These are phyloP conservation scores for Helarctos malayanus DNA, from an alignment of 2,797 vertebrate genomes.

Conservation along the genomic window DNA sequence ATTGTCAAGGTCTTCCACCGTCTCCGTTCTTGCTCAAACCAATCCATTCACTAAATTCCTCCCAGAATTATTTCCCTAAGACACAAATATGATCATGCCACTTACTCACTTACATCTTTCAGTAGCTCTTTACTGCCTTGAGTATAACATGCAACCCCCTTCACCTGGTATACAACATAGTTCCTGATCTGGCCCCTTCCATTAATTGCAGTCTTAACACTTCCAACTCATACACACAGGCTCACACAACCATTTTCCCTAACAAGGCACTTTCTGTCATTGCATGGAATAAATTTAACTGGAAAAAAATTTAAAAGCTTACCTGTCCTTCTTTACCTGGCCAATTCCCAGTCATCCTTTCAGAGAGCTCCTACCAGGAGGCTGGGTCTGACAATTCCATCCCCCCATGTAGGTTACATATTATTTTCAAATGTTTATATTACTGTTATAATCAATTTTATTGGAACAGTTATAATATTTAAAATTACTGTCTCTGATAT, in stretches of 20 bases:
- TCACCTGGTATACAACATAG: neutral
- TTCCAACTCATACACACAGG: neutral
- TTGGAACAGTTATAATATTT: neutral
- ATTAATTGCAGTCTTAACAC: neutral
- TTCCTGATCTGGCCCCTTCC: neutral
- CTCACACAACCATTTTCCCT: neutral
- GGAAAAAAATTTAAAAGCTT: neutral
- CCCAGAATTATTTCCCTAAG: conserved; percentile 1
- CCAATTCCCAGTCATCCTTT: neutral
- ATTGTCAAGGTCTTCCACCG: neutral
- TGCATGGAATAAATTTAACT: neutral
- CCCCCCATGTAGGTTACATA: neutral
- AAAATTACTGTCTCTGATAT: neutral
- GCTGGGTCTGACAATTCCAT: neutral
- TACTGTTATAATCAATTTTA: neutral
- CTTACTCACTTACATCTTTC: neutral
- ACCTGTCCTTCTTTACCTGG: neutral
- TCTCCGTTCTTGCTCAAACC: neutral
- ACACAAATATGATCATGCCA: neutral
- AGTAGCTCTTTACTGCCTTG: neutral
- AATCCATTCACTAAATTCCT: neutral
- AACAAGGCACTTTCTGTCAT: neutral
- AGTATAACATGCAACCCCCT: neutral
- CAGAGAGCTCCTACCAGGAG: neutral
- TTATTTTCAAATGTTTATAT: neutral